These are phyloP conservation scores for Linnaemya tessellans DNA, from an alignment of 2,888 invertebrate genomes.

Conservation along the genomic window DNA sequence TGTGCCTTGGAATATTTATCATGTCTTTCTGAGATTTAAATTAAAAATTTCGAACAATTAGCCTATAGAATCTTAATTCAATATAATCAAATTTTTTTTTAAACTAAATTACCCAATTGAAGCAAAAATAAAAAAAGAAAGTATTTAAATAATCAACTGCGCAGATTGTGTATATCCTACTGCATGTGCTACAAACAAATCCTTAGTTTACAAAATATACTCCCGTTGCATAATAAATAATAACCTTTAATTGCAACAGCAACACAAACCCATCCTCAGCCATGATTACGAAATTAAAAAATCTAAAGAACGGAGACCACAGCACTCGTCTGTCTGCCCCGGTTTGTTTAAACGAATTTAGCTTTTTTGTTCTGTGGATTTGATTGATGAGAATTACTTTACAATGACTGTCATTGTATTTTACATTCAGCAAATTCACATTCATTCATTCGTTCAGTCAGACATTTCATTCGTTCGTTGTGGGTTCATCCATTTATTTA, in stretches of 20 bases:
- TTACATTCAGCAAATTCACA: slow-evolving; percentile 64
- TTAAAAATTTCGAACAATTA: no score
- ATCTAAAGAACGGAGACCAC: slow-evolving; percentile 30
- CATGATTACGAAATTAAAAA: slow-evolving; percentile 23
- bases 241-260: slow-evolving; percentile 11
- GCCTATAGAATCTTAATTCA: no score
- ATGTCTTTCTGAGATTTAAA: no score
- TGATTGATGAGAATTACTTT: slow-evolving; percentile 73
- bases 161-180: background rate
- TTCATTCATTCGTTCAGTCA: slow-evolving; percentile 51
- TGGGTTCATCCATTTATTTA: slow-evolving; percentile 1
- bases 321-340: slow-evolving; percentile 28
- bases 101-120: no score
- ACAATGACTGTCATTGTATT: slow-evolving; percentile 71
- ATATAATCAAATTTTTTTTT: no score
- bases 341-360: slow-evolving; percentile 40
- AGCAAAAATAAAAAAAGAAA: no score
- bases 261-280: slow-evolving; percentile 1
- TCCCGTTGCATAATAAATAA: slow-evolving; percentile 1
- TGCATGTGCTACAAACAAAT: background rate
- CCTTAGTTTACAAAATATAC: background rate
- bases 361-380: slow-evolving; percentile 55
- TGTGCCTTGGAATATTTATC: no score
- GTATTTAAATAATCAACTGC: no score
- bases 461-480: slow-evolving; percentile 47